A percentile compares a stretch with the other conserved stretches of the same genome.
These are phyloP conservation scores for Apodemus agrarius DNA, from an alignment of 2,797 vertebrate species.

Conservation along the genomic window DNA sequence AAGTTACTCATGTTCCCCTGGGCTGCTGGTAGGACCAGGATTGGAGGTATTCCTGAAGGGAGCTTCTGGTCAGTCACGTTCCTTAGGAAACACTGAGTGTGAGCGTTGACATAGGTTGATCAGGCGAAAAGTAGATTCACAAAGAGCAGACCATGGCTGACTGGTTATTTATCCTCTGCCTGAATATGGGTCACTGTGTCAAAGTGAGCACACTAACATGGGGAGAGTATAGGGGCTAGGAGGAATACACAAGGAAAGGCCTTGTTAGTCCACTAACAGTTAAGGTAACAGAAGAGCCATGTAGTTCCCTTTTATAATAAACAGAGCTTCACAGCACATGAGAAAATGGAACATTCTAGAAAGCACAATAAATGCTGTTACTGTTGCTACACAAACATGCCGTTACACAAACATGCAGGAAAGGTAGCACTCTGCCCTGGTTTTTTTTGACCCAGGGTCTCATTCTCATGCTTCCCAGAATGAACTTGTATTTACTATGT, in stretches of 20 bases:
- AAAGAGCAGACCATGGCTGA: neutral
- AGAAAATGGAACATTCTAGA: neutral
- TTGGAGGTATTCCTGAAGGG: no score
- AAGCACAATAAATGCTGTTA: neutral
- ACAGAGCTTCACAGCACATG: neutral
- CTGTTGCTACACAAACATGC: neutral
- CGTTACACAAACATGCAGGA: neutral
- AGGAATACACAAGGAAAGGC: neutral
- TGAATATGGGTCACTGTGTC: neutral
- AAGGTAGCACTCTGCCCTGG: neutral
- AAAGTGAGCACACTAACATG: neutral
- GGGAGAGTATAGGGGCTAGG: neutral
- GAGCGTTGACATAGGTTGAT: neutral
- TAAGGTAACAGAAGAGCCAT: neutral
- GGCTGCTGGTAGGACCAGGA: no score
- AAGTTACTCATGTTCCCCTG: no score
- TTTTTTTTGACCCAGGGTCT: neutral
- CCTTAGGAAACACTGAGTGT: conserved; percentile 36
- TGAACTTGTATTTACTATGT: no score
- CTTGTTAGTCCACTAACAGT: neutral
- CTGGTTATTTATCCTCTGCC: neutral
- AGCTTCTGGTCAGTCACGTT: conserved; percentile 61
- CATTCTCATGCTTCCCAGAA: no score
- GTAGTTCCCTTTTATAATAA: neutral
- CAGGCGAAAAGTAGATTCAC: neutral